phyloP scores from a whole-genome alignment of 1,140 invertebrate genomes.

The Drosophila bocqueti region DNA sequence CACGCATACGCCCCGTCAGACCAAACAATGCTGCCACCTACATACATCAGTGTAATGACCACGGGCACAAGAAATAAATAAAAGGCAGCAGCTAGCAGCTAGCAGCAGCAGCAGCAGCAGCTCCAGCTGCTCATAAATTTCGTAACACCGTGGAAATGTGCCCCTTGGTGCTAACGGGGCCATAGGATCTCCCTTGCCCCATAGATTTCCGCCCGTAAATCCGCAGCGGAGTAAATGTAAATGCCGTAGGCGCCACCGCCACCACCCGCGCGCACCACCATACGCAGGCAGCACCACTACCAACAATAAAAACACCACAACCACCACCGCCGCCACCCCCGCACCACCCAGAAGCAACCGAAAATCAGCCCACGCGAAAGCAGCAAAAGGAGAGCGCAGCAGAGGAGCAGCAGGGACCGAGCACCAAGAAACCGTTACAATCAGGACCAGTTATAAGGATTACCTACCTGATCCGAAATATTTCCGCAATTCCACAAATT shows the following conservation, averaged over 20 bases:
- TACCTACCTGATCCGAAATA: conserved; percentile 13
- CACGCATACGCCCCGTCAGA: conserved; percentile 76
- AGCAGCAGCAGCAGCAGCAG: conserved; percentile 46
- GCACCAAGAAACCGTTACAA: conserved; percentile 8
- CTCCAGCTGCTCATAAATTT: conserved; percentile 63
- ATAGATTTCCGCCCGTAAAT: conserved; percentile 40
- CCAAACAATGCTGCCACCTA: conserved; percentile 54
- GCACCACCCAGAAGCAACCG: conserved; percentile 21
- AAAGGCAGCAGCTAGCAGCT: conserved; percentile 48
- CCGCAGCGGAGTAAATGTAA: conserved; percentile 43
- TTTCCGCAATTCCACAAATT: conserved; percentile 16
- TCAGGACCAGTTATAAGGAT: conserved; percentile 8
- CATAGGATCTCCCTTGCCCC: conserved; percentile 31
- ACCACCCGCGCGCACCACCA: conserved; percentile 33
- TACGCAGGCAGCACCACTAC: conserved; percentile 15
- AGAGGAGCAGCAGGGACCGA: conserved; percentile 1
- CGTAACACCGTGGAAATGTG: conserved; percentile 57
- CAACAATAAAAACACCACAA: conserved; percentile 4
- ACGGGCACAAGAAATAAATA: conserved; percentile 76
- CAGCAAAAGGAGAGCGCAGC: not conserved
- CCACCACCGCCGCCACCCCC: conserved; percentile 9
- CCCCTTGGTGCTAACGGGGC: conserved; percentile 53
- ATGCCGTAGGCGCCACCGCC: conserved; percentile 43
- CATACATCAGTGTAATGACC: conserved; percentile 67
- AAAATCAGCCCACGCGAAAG: conserved; percentile 21